Conservation (phyloP, 2,888 invertebrate species). For the Pyrrhia umbra region DNA sequence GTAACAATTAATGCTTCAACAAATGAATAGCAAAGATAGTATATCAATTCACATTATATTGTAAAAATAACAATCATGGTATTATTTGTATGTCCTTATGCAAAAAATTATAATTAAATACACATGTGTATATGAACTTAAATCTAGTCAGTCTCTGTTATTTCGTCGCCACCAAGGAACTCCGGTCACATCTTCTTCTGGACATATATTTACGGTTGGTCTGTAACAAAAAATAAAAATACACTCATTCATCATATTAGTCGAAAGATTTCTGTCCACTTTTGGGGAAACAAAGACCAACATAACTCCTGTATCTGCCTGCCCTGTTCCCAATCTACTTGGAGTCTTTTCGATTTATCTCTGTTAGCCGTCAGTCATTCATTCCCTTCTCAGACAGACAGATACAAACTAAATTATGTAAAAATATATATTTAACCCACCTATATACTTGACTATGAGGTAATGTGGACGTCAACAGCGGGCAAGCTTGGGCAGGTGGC, state of each 20-base stretch:
- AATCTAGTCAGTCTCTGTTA: slow-evolving; percentile 86
- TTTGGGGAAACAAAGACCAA: too few species aligned
- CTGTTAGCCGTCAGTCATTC: too few species aligned
- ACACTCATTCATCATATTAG: too few species aligned
- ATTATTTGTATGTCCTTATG: slow-evolving; percentile 61
- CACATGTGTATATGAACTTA: slow-evolving; percentile 69
- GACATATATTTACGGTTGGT: slow-evolving; percentile 76
- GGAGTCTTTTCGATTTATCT: too few species aligned
- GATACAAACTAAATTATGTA: too few species aligned
- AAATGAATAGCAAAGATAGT: slow-evolving; percentile 7
- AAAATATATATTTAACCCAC: slow-evolving; percentile 65
- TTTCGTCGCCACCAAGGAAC: slow-evolving; percentile 88
- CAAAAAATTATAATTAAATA: slow-evolving; percentile 62
- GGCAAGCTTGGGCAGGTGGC: slow-evolving; percentile 79
- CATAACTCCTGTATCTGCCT: too few species aligned
- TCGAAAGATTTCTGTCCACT: too few species aligned
- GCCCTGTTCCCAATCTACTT: too few species aligned
- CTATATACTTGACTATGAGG: slow-evolving; percentile 87
- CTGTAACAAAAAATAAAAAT: slow-evolving; percentile 67
- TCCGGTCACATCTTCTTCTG: slow-evolving; percentile 84
- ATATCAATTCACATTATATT: slow-evolving; percentile 62
- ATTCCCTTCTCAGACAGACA: too few species aligned
- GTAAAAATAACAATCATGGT: slow-evolving; percentile 69
- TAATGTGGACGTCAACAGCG: slow-evolving; percentile 80
- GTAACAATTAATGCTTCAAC: neutral